Conservation (phyloP, 2,113 vertebrate species). For the Oryzias curvinotus region DNA sequence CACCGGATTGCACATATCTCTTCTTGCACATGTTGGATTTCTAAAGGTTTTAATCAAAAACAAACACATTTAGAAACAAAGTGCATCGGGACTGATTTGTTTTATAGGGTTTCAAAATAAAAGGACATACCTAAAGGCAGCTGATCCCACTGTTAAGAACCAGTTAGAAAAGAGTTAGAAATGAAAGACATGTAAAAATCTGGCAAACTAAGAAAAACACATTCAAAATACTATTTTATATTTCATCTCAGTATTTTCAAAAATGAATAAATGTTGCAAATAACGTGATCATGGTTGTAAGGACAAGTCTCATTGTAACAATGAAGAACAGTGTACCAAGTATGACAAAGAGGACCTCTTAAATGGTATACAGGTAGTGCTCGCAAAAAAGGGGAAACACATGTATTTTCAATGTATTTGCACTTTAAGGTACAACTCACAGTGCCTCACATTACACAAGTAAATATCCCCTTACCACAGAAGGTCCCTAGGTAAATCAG, state of each 20-base stretch:
- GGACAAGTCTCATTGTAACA: not conserved
- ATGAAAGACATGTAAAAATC: not conserved
- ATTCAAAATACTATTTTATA: not conserved
- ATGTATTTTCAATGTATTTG: too few relatives aligned
- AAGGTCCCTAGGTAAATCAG: constrained; percentile 47
- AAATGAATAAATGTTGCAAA: not conserved
- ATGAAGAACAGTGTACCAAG: too few relatives aligned
- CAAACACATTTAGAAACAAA: not conserved
- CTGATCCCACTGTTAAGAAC: constrained; percentile 25
- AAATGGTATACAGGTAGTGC: too few relatives aligned
- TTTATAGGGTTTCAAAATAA: not conserved
- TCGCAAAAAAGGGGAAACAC: too few relatives aligned
- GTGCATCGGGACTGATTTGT: not conserved
- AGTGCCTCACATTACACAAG: not conserved
- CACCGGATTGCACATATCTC: constrained; percentile 37
- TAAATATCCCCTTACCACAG: constrained; percentile 45
- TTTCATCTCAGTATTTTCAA: not conserved
- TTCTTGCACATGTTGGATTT: constrained; percentile 30
- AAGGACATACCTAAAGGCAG: constrained; percentile 43
- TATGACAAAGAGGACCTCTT: too few relatives aligned
- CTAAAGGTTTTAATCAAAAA: constrained; percentile 20
- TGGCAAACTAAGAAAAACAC: not conserved
- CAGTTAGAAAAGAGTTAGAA: not conserved
- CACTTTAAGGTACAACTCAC: too few relatives aligned
- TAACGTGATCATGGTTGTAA: not conserved